Evolutionary conservation across 2,113 vertebrate species (phyloP), one percentile per base, ranked within the genome.

Genomic region (Telmatochromis sp.): DNA sequence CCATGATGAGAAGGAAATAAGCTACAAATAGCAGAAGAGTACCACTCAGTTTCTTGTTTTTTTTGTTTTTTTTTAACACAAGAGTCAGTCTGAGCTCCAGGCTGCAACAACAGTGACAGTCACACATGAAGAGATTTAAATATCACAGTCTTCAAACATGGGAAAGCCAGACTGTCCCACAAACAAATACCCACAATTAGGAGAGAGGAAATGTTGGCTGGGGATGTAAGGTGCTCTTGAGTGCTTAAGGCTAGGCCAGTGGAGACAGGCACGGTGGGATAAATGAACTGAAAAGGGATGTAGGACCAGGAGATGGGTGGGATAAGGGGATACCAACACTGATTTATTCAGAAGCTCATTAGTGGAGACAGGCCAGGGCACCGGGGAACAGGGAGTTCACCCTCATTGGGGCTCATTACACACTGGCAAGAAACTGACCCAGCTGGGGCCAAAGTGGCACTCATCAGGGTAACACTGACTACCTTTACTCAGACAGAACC

Each of bases 271-370:
- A 42, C 28, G 17, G 86, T 42, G 84, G 82, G 57, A 70, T 54
- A 82, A 82, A 81, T 57, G 81, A 87, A 87, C 49, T 85, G 63
- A 82, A 91, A 87, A 63, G 57, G 73, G 85, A 83, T 47, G 58
- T 87, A 88, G 86, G 80, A 89, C 84, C 91, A 85, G 65, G 81
- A 87, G 54, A 87, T 93, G 45, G 45, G 75, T 40, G 42, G 70
- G 70, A 81, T 89, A 83, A 49, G 80, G 82, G 85, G 82, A 78
- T 53, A 86, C 85, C 88, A 90, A 89, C 89, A 90, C 85, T 92
- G 95, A 95, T 95, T 94, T 93, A 95, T 95, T 95, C 95, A 94
- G 92, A 86, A 89, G 92, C 95, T 96, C 94, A 96, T 96, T 96
- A 96, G 93, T 28, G 70, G 87, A 95, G 95, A 95, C 93, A 95